Conservation (phyloP, 2,113 vertebrate species). For the Grammomys dolichurus region DNA sequence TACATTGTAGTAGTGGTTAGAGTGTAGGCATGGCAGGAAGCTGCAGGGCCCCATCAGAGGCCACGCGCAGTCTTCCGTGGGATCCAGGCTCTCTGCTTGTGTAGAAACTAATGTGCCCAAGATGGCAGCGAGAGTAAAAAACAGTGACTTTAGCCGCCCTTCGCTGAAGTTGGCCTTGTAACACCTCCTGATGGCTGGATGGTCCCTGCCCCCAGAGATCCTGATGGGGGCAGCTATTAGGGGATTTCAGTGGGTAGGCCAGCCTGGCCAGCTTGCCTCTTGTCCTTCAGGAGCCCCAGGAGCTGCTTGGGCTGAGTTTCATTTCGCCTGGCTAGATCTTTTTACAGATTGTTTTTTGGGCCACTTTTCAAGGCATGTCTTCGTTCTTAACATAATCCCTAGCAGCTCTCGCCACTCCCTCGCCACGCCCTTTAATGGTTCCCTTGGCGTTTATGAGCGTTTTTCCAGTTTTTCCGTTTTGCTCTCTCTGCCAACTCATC, state of each 20-base stretch:
- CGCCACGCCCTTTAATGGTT: conserved; percentile 14
- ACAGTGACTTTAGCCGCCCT: background rate
- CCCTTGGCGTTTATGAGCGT: conserved; percentile 50
- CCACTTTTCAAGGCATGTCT: conserved; percentile 34
- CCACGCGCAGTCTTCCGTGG: no score
- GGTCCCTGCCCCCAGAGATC: background rate
- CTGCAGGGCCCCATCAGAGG: background rate
- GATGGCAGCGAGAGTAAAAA: background rate
- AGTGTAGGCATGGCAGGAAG: background rate
- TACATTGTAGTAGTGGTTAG: background rate
- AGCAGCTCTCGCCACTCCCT: background rate
- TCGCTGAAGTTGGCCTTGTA: accelerated
- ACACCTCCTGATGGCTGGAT: background rate
- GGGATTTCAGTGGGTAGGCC: accelerated
- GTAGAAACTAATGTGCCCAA: background rate
- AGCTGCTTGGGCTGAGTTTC: background rate
- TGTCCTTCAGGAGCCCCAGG: background rate
- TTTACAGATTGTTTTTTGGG: background rate
- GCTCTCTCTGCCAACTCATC: conserved; percentile 69
- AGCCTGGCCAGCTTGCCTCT: background rate
- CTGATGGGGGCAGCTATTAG: no score
- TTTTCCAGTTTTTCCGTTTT: conserved; percentile 64
- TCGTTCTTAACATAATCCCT: conserved; percentile 41
- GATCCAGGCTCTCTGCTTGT: background rate
- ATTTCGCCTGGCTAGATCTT: background rate